Evolutionary conservation across 2,797 vertebrate genomes (phyloP), one percentile per base, ranked within the genome.

Genomic region (Enteromius fasciolatus): DNA sequence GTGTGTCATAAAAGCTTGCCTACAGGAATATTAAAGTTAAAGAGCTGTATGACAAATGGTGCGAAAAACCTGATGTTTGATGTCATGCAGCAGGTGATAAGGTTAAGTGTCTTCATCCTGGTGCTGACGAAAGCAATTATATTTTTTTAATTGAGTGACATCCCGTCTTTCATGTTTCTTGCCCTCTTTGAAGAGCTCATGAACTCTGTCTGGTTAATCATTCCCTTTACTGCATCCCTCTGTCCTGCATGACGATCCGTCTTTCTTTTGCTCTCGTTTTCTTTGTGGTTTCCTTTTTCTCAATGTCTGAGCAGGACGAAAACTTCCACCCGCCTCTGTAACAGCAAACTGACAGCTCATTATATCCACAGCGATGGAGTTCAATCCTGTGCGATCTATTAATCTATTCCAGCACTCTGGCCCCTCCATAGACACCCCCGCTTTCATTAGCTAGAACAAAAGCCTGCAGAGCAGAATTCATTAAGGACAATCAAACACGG

Each of bases 361-460:
- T 94, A 94, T 76, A 76, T 87, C 87, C 89, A 88, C 85, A 80
- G 87, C 90, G 86, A 92, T 87, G 87, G 87, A 92, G 91, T 93
- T 92, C 89, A 92, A 83, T 90, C 91, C 86, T 69, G 74, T 87
- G 87, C 87, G 87, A 93, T 93, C 91, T 93, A 90, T 93, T 94
- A 90, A 94, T 95, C 90, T 92, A 87, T 89, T 89, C 86, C 39
- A 73, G 80, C 81, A 85, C 86, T 76, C 85, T 87, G 80, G 86
- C 88, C 79, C 36, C 86, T 89, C 87, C 77, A 52, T 82, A 76
- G 67, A 87, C 85, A 84, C 90, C 84, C 50, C 68, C 87, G 87
- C 85, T 90, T 91, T 92, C 90, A 92, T 92, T 92, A 93, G 86
- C 86, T 86, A 87, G 91, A 93, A 93, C 90, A 93, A 94, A 90